These are phyloP conservation scores for Tenodera sinensis DNA, from an alignment of 2,888 invertebrate species.

Conservation along the genomic window DNA sequence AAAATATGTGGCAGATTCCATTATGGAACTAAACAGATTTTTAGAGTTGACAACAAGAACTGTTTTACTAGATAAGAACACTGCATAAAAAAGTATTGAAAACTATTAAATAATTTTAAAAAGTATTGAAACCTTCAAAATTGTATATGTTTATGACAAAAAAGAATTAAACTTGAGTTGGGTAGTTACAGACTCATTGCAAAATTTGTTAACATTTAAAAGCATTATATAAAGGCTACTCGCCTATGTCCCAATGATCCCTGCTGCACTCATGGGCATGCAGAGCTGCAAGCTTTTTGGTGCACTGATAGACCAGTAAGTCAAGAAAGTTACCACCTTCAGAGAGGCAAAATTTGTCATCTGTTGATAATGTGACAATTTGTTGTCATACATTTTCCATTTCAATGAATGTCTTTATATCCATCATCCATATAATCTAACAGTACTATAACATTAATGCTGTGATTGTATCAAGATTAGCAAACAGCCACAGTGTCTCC, in stretches of 20 bases:
- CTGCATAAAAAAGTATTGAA: no score
- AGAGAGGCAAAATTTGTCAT: neutral
- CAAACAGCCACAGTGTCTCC: neutral
- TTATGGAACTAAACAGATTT: no score
- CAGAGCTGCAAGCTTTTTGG: no score
- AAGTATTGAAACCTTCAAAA: no score
- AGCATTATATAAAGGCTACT: neutral
- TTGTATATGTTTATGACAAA: no score
- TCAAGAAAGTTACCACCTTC: neutral
- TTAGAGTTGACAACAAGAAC: no score
- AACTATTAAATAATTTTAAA: no score
- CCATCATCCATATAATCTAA: neutral
- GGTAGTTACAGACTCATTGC: neutral
- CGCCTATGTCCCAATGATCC: neutral
- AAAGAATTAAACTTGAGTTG: neutral
- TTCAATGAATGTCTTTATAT: neutral
- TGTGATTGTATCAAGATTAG: neutral
- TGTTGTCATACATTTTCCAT: neutral
- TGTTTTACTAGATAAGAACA: no score
- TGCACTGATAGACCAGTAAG: neutral
- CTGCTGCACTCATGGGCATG: neutral
- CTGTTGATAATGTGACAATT: neutral
- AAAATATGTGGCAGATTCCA: no score
- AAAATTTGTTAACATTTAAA: neutral
- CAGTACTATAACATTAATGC: neutral